A percentile compares a stretch with the other conserved stretches of the same genome.
These are phyloP conservation scores for Pandemis cinnamomeana DNA, from an alignment of 2,888 invertebrate genomes.

Conservation along the genomic window DNA sequence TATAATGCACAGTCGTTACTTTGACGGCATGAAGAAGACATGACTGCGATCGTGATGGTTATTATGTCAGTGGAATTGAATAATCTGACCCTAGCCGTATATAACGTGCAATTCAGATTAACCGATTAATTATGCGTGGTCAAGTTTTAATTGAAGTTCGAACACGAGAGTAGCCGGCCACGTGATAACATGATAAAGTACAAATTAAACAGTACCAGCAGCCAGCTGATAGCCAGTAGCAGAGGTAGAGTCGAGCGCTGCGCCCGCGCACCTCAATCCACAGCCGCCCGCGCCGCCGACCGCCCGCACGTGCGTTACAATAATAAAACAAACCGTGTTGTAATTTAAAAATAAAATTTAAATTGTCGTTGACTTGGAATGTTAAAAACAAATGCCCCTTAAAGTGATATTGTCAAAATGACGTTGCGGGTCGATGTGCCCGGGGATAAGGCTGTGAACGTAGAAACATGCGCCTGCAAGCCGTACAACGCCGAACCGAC, in stretches of 20 bases:
- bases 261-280: conserved; percentile 62
- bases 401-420: conserved; percentile 72
- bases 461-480: conserved; percentile 75
- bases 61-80: background rate
- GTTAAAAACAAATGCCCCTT: conserved; percentile 68
- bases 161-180: conserved; percentile 58
- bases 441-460: conserved; percentile 73
- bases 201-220: conserved; percentile 76
- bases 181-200: conserved; percentile 78
- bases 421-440: conserved; percentile 80
- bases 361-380: conserved; percentile 31
- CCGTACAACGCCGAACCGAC: conserved; percentile 63
- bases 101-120: conserved; percentile 18
- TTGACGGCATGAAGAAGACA: background rate
- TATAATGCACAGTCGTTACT: background rate
- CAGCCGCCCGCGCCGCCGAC: conserved; percentile 63
- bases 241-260: conserved; percentile 60
- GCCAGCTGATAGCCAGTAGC: conserved; percentile 76
- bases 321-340: conserved; percentile 14
- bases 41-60: background rate
- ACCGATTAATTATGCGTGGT: conserved; percentile 45
- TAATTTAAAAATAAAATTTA: conserved; percentile 12
- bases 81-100: background rate
- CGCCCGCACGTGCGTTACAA: conserved; percentile 48
- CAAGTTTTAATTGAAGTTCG: conserved; percentile 54